Evolutionary conservation across 2,888 invertebrate genomes (phyloP).

Genomic region (Caenorhabditis sp.): DNA sequence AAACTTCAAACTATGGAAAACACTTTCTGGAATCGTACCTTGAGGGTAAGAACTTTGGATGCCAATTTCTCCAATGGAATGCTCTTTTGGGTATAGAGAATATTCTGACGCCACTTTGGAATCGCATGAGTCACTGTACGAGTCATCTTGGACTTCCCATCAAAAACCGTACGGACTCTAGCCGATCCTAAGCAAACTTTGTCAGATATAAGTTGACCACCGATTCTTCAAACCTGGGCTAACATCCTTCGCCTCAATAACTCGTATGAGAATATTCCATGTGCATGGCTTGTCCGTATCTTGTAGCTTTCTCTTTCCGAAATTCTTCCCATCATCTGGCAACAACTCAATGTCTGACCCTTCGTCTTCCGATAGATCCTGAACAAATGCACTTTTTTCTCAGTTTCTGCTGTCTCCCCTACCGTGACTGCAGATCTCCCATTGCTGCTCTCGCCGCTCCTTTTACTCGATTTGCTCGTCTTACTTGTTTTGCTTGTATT

Average conservation of each 20-base stretch:
- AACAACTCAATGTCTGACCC: conserved; percentile 44
- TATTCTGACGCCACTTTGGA: conserved; percentile 71
- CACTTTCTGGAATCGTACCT: conserved; percentile 60
- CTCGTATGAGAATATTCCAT: conserved; percentile 71
- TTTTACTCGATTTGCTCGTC: conserved; percentile 7
- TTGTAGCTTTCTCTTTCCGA: conserved; percentile 61
- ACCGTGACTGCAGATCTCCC: conserved; percentile 22
- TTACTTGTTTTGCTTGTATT: conserved; percentile 13
- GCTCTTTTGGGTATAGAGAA: conserved; percentile 53
- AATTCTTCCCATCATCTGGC: conserved; percentile 54
- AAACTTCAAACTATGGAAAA: not conserved
- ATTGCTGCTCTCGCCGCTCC: not conserved
- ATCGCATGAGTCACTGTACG: conserved; percentile 68
- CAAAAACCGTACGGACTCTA: conserved; percentile 66
- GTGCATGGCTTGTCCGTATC: conserved; percentile 69
- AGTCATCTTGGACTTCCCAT: conserved; percentile 69
- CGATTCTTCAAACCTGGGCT: conserved; percentile 35
- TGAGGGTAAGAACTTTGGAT: conserved; percentile 65
- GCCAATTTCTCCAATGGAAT: conserved; percentile 66
- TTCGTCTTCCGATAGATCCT: conserved; percentile 41
- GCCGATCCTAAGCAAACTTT: conserved; percentile 49
- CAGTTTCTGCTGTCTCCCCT: not conserved
- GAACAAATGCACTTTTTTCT: not conserved
- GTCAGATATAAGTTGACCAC: not conserved
- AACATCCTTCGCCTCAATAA: conserved; percentile 74